phyloP scores from a whole-genome alignment of 2,888 invertebrate species.

The Muschampia staudingeri region DNA sequence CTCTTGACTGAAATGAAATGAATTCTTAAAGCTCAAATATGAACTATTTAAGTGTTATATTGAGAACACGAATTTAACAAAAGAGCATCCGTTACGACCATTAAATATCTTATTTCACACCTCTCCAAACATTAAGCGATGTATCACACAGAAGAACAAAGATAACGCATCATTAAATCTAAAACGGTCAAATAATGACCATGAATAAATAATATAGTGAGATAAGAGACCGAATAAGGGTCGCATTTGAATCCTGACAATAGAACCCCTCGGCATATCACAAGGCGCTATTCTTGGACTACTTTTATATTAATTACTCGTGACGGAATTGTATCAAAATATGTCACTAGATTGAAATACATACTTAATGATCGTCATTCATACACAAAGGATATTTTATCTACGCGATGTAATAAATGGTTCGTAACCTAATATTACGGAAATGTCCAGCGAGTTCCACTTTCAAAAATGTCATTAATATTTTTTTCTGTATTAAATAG shows the following conservation, averaged over 20 bases:
- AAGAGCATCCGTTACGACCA: conserved; percentile 83
- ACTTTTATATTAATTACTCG: conserved; percentile 85
- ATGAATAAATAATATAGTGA: conserved; percentile 89
- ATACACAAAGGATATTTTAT: conserved; percentile 49
- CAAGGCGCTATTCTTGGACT: conserved; percentile 81
- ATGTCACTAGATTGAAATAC: conserved; percentile 78
- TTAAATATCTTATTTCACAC: conserved; percentile 88
- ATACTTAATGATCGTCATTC: conserved; percentile 54
- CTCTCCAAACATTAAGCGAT: conserved; percentile 84
- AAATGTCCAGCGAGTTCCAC: conserved; percentile 38
- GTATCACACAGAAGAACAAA: conserved; percentile 86
- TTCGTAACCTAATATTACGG: conserved; percentile 28
- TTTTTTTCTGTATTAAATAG: conserved; percentile 2
- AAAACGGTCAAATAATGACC: conserved; percentile 91
- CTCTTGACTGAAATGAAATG: conserved; percentile 3
- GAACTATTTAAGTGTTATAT: conserved; percentile 71
- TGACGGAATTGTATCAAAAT: conserved; percentile 88
- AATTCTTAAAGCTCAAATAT: conserved; percentile 61
- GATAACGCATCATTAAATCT: conserved; percentile 88
- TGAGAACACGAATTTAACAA: conserved; percentile 70
- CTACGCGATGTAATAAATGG: conserved; percentile 44
- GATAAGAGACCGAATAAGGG: conserved; percentile 81
- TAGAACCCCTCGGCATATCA: conserved; percentile 79
- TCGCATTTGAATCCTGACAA: conserved; percentile 80
- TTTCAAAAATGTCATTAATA: conserved; percentile 31